A percentile compares a stretch with the other conserved stretches of the same genome.
These are phyloP conservation scores for Holacanthus passer DNA, from an alignment of 2,113 vertebrate species.

Conservation along the genomic window DNA sequence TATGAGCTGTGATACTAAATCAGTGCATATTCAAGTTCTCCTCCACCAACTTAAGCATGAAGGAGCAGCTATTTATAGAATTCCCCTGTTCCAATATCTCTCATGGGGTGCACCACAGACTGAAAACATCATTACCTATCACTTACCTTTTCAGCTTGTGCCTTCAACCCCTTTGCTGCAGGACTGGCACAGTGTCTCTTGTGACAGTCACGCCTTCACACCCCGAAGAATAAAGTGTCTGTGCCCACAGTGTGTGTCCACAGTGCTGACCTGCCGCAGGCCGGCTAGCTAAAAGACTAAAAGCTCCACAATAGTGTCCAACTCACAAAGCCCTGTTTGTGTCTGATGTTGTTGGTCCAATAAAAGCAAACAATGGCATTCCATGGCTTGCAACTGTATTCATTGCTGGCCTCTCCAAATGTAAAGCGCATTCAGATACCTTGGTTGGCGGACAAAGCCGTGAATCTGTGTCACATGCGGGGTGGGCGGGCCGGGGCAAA, in stretches of 20 bases:
- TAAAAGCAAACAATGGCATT: constrained; percentile 84
- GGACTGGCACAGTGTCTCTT: constrained; percentile 21
- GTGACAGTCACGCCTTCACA: constrained; percentile 42
- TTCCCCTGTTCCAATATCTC: not conserved
- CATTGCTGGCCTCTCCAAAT: constrained; percentile 68
- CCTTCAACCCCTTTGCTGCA: constrained; percentile 25
- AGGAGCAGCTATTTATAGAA: not conserved
- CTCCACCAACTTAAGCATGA: not conserved
- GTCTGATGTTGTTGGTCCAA: constrained; percentile 77
- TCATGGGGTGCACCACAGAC: not conserved
- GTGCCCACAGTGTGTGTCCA: constrained; percentile 34
- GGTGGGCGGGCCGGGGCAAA: constrained; percentile 35
- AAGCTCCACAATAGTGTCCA: constrained; percentile 33
- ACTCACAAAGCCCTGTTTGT: constrained; percentile 77
- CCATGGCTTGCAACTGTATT: constrained; percentile 85
- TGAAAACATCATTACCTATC: not conserved
- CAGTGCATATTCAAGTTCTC: not conserved
- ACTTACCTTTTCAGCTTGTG: constrained; percentile 67
- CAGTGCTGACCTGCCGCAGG: constrained; percentile 39
- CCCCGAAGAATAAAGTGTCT: constrained; percentile 16
- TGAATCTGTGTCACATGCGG: constrained; percentile 67
- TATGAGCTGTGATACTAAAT: not conserved
- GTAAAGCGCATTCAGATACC: constrained; percentile 76
- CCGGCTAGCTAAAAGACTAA: constrained; percentile 43
- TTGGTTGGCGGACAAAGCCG: constrained; percentile 65